Base-by-base conservation (phyloP, 1,140 invertebrate species). In the Bombus soroeensis region DNA sequence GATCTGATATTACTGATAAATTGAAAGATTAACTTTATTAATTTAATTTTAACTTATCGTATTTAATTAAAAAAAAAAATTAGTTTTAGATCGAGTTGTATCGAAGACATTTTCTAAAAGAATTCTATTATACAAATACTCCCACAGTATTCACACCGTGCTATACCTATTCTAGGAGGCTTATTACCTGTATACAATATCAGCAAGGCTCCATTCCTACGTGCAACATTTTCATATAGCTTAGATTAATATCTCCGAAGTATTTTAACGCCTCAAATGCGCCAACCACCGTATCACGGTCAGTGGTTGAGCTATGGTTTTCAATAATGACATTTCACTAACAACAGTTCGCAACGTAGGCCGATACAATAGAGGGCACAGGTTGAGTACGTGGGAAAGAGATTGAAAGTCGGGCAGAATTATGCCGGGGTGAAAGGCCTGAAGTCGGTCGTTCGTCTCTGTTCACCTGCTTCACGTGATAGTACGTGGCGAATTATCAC, bases 401-500 rank as follows among this genome's bases (percentile, higher is more conserved):
- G 91, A 93, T 92, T 87, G 85, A 92, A 92, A 93, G 89, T 91
- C 87, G 90, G 81, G 82, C 85, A 87, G 74, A 90, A 86, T 85
- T 89, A 81, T 85, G 62, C 68, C 80, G 87, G 91, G 92, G 91
- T 93, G 92, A 93, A 93, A 93, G 91, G 91, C 91, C 88, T 88
- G 83, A 83, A 89, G 88, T 86, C 89, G 89, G 89, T 78, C 87
- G 78, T 89, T 88, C 81, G 89, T 90, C 87, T 86, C 89, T 90
- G 86, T 90, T 84, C 87, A 88, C 87, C 89, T 86, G 89, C 78
- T 79, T 88, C 79, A 85, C 62, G 82, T 82, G 82, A 82, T 85
- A 83, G 71, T 87, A 82, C 41, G 64, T 62, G 43, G 84, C 75
- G 79, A 89, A 89, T 89, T 89, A 89, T 89, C 74, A 80, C 53